phyloP scores from a whole-genome alignment of 2,888 invertebrate species.

The Tigriopus californicus region DNA sequence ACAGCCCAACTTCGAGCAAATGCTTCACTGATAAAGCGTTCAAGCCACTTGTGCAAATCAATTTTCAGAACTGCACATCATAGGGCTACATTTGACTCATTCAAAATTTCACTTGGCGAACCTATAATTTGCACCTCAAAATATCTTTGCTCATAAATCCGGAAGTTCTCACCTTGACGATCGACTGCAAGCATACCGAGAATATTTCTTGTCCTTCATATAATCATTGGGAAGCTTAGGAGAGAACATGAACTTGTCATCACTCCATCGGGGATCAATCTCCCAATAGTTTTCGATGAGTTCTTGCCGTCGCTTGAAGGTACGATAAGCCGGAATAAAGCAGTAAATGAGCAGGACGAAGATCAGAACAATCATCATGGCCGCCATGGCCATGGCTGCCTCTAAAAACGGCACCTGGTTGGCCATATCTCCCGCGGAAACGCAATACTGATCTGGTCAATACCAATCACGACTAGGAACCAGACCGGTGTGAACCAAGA shows the following conservation, averaged over 20 bases:
- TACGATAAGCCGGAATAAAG: not conserved
- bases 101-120: too few species aligned
- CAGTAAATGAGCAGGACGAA: slow-evolving; percentile 5
- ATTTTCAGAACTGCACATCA: too few species aligned
- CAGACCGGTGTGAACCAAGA: too few species aligned
- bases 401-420: not conserved
- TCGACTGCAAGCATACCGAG: not conserved
- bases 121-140: too few species aligned
- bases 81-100: too few species aligned
- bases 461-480: too few species aligned
- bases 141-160: too few species aligned
- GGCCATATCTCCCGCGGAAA: not conserved
- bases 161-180: slow-evolving; percentile 3
- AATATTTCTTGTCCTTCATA: not conserved
- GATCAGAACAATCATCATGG: slow-evolving; percentile 1
- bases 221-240: not conserved
- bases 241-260: not conserved
- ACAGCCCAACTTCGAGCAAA: too few species aligned
- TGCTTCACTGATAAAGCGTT: too few species aligned
- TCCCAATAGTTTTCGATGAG: not conserved
- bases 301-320: not conserved
- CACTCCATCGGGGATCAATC: slow-evolving; percentile 8
- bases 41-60: too few species aligned
- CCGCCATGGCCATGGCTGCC: slow-evolving; percentile 8
- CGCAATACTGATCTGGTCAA: too few species aligned